Conservation (phyloP, 2,888 invertebrate genomes). For the Orchesella flavescens region DNA sequence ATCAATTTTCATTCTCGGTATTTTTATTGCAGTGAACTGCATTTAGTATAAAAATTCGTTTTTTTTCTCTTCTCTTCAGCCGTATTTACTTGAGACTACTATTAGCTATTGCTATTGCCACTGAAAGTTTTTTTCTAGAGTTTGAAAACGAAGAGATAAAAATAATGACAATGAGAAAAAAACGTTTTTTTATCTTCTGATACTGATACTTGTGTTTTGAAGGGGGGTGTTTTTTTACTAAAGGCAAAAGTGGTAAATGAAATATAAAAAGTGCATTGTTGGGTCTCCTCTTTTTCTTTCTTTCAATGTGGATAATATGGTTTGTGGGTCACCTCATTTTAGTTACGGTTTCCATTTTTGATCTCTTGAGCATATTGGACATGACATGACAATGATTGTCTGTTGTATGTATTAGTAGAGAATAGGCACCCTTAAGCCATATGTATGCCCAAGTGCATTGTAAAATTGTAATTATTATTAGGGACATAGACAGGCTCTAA, state of each 20-base stretch:
- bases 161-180: conserved; percentile 40
- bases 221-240: not conserved
- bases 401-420: too few relatives aligned
- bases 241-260: conserved; percentile 22
- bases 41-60: conserved; percentile 8
- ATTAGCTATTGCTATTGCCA: not conserved
- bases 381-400: conserved; percentile 2
- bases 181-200: not conserved
- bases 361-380: conserved; percentile 20
- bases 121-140: conserved; percentile 28
- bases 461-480: not conserved
- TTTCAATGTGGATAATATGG: conserved; percentile 43
- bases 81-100: not conserved
- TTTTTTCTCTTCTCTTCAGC: too few relatives aligned
- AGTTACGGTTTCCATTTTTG: conserved; percentile 60
- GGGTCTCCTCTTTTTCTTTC: conserved; percentile 36
- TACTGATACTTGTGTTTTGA: conserved; percentile 2
- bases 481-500: not conserved
- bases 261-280: conserved; percentile 56
- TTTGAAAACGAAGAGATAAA: conserved; percentile 48
- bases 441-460: too few relatives aligned
- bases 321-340: conserved; percentile 66
- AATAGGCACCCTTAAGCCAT: too few relatives aligned
- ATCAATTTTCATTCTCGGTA: not conserved
- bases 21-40: conserved; percentile 36